Evolutionary conservation across 1,140 invertebrate genomes (phyloP).

Genomic region (Sinella curviseta): DNA sequence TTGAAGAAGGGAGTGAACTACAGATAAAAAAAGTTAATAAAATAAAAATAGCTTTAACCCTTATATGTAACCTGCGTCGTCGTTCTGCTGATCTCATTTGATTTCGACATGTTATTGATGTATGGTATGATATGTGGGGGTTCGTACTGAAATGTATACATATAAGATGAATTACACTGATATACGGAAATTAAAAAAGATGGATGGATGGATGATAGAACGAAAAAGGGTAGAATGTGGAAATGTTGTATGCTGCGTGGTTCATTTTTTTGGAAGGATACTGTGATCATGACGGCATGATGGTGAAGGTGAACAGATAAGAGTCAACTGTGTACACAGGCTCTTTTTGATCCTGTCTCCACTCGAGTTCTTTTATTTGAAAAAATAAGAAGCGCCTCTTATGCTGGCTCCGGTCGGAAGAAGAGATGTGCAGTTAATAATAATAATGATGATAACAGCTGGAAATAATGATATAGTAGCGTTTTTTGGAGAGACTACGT

Average conservation of each 20-base stretch:
- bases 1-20: no score
- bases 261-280: no score
- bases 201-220: background rate
- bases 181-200: constrained; percentile 24
- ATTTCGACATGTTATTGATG: constrained; percentile 13
- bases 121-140: background rate
- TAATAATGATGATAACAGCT: constrained; percentile 12
- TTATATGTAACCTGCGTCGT: background rate
- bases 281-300: no score
- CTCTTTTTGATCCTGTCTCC: constrained; percentile 14
- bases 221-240: no score
- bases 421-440: background rate
- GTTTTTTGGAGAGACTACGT: background rate
- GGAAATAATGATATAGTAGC: constrained; percentile 20
- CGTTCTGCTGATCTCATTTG: background rate
- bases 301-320: no score
- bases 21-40: background rate
- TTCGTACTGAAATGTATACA: no score
- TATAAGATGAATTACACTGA: background rate
- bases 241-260: no score
- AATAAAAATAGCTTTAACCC: background rate
- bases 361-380: background rate
- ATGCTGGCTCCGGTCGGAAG: constrained; percentile 4
- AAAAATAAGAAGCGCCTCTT: background rate
- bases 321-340: no score